Percentiles rank a stretch among this genome's conserved stretches.
Evolutionary conservation across 1,140 invertebrate genomes (phyloP).

Genomic region (Ectropis grisescens): DNA sequence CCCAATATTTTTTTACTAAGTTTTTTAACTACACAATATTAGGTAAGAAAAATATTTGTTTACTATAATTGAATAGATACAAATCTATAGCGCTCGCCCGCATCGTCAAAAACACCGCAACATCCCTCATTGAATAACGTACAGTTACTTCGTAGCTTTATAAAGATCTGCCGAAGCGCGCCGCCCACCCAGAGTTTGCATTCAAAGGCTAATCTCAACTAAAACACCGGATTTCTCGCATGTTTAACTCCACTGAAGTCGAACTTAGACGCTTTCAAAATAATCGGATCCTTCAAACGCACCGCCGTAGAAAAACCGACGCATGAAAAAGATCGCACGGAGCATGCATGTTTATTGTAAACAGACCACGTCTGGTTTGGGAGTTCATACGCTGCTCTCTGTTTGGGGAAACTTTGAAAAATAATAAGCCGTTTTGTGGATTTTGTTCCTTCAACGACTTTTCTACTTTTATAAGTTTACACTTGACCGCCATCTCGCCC

Average conservation of each 20-base stretch:
- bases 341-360: neutral
- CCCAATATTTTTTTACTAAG: no score
- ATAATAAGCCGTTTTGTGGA: no score
- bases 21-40: no score
- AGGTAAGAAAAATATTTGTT: no score
- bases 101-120: neutral
- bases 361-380: neutral
- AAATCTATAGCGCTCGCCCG: no score
- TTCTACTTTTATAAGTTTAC: no score
- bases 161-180: neutral
- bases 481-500: no score
- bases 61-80: no score
- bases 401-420: no score
- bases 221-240: slow-evolving; percentile 21
- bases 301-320: slow-evolving; percentile 1
- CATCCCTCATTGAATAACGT: slow-evolving; percentile 3
- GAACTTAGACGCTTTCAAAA: slow-evolving; percentile 16
- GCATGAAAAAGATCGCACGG: slow-evolving; percentile 4
- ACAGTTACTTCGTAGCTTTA: slow-evolving; percentile 18
- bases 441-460: no score
- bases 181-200: slow-evolving; percentile 17
- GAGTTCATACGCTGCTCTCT: no score
- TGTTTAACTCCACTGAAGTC: slow-evolving; percentile 5
- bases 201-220: slow-evolving; percentile 18
- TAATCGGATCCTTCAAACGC: slow-evolving; percentile 8